Base-by-base conservation (phyloP, 1,140 invertebrate genomes). In the Lordiphosa collinella region DNA sequence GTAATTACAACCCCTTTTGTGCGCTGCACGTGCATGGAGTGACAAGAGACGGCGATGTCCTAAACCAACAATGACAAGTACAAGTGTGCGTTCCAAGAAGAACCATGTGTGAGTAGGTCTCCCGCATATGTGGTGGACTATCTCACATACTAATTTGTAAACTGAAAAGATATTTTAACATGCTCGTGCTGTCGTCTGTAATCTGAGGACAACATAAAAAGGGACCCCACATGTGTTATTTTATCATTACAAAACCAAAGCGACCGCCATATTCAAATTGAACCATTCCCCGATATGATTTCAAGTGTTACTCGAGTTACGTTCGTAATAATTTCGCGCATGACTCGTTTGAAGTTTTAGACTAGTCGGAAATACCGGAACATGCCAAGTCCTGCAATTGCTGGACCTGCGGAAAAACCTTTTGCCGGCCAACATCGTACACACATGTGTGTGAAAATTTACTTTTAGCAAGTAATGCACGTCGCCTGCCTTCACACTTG, bases 201-300 rank as follows among this genome's bases (percentile, higher is more conserved):
- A 80, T 53, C 35, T 43, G 75, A 80, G 66, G 66, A 82, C 49
- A 5, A 8, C 25, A 29, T 8, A 8, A 47, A 48, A 67, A 62
- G 64, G 72, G 78, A 84, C 78, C 78, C 68, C 78, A 84, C 78
- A 84, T 82, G 63, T 74, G 60, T 80, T 80, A 57, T 82, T 80
- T 80, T 80, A 76, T 84, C 57, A 84, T 84, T 76, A 71, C 53
- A 57, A 63, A 84, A 76, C 55, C 72, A 52, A 52, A 51, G 55
- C 49, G 53, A 43, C 63, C 74, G 59, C 52, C 59, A 64, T 55
- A 65, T 69, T 69, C 22, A 64, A 56, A 60, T 51, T 34, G 46
- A 36, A 41, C 14, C n/a, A 25, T 18, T 16, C 2, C 0, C 0
- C 2, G 2, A 8, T 22, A 22, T 22, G 1, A 36, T 2, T 54